These are phyloP conservation scores for Acanthosepion pharaonis DNA, from an alignment of 2,888 invertebrate genomes.

Conservation along the genomic window DNA sequence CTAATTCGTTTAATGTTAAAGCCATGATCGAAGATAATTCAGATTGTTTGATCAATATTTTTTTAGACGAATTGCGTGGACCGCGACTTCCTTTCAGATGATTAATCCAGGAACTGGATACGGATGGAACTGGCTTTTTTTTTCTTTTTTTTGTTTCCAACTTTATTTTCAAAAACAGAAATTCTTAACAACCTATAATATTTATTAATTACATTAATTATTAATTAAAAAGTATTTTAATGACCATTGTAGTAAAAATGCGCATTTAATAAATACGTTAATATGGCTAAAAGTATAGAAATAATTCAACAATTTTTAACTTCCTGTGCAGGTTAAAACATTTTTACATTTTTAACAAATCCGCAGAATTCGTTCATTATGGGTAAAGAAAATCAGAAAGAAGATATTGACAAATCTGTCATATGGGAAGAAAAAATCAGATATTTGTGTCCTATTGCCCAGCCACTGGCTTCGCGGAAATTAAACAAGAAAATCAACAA, in stretches of 20 bases:
- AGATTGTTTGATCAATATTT: not conserved
- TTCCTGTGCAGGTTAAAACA: not conserved
- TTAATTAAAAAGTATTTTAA: too few species aligned
- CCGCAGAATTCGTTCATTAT: not conserved
- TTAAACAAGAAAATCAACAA: slow-evolving; percentile 65
- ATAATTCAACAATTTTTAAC: not conserved
- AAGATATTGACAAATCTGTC: slow-evolving; percentile 51
- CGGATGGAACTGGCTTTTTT: not conserved
- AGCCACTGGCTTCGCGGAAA: slow-evolving; percentile 64
- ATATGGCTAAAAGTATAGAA: not conserved
- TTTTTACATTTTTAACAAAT: not conserved
- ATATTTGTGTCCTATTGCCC: slow-evolving; percentile 59
- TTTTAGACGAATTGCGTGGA: not conserved
- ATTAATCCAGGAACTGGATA: not conserved
- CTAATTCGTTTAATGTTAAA: not conserved
- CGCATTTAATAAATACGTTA: not conserved
- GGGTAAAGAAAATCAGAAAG: slow-evolving; percentile 14
- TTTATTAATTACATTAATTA: not conserved
- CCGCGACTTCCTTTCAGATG: not conserved
- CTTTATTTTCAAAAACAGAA: not conserved
- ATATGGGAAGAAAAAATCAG: slow-evolving; percentile 59
- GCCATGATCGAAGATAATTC: not conserved
- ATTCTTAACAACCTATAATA: not conserved
- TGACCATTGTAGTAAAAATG: not conserved
- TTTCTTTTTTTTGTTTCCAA: not conserved